Base-by-base conservation (phyloP, 1,140 invertebrate genomes). In the Lordiphosa clarofinis region DNA sequence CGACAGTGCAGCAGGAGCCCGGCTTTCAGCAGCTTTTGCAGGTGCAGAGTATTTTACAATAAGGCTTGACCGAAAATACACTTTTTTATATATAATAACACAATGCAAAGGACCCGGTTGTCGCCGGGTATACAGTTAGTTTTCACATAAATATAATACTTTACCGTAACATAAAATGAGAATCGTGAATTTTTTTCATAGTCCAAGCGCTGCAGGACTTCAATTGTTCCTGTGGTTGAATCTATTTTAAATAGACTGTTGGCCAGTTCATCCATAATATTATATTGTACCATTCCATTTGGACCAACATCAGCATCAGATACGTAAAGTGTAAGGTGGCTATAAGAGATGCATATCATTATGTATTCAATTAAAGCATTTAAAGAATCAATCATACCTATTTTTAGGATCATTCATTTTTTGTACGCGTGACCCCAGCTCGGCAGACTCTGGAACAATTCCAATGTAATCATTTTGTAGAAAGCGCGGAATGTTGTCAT, bases 401-500 rank as follows among this genome's bases (percentile, higher is more conserved):
- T 84, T 82, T 11, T 62, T 74, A 21, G 58, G 63, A 46, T 71
- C 76, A 44, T 65, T 58, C 53, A 55, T 49, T 42, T 92, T 92
- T 4, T 96, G 89, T 1, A 97, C 94, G 28, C 96, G 90, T 2
- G 94, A 94, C 11, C 93, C 93, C 42, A 94, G 90, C 21, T 90
- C 91, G 13, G 95, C 92, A 9, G 93, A 90, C 90, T 97, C 95
- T 62, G 92, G 92, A 19, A 96, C 91, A 76, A 91, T 90, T 11
- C 95, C 94, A 31, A 90, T 90, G 86, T 96, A 97, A 43, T 90
- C 87, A 1, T 90, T 90, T 72, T 94, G 91, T 7, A 92, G 75
- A 87, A 97, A 96, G 44, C 90, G 89, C 3, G 97, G 97, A n/a
- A 92, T 89, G 90, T 96, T 97, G 88, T 98, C 97, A 90, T 98